These are phyloP conservation scores for Sebastes elongatus DNA, from an alignment of 2,797 vertebrate genomes.

Conservation along the genomic window DNA sequence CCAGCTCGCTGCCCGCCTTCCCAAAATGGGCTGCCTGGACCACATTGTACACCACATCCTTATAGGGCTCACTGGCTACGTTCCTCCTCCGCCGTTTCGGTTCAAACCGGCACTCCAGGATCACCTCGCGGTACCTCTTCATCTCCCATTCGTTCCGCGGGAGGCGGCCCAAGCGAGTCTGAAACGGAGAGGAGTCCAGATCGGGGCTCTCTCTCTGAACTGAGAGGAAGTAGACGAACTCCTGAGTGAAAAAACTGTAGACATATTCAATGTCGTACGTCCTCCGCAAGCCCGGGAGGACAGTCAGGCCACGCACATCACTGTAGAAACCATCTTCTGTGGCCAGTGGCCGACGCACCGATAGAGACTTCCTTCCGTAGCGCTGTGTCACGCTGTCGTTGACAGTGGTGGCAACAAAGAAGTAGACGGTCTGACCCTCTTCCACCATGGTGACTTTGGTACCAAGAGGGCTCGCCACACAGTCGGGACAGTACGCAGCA, in stretches of 20 bases:
- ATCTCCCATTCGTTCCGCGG: slow-evolving; percentile 85
- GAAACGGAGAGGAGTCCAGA: slow-evolving; percentile 77
- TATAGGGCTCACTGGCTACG: slow-evolving; percentile 48
- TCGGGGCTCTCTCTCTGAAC: slow-evolving; percentile 86
- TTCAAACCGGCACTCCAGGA: slow-evolving; percentile 90
- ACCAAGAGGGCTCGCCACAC: slow-evolving; percentile 91
- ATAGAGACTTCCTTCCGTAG: slow-evolving; percentile 90
- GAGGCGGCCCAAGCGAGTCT: slow-evolving; percentile 89
- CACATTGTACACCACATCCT: slow-evolving; percentile 86
- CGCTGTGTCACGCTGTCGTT: slow-evolving; percentile 82
- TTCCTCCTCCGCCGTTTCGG: slow-evolving; percentile 85
- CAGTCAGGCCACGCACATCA: slow-evolving; percentile 85
- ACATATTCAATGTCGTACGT: slow-evolving; percentile 89
- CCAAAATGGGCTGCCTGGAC: slow-evolving; percentile 90
- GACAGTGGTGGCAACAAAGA: slow-evolving; percentile 90
- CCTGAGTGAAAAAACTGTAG: slow-evolving; percentile 86
- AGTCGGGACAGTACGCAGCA: slow-evolving; percentile 88
- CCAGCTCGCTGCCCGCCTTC: slow-evolving; percentile 83
- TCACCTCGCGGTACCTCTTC: slow-evolving; percentile 88
- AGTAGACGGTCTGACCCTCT: slow-evolving; percentile 83
- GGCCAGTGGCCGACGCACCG: slow-evolving; percentile 87
- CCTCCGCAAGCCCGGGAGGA: slow-evolving; percentile 81
- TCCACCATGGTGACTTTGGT: slow-evolving; percentile 89
- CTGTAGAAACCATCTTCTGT: slow-evolving; percentile 88
- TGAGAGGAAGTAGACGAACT: slow-evolving; percentile 91